Base-by-base conservation (phyloP, 2,888 invertebrate genomes). In the Drosophila quinaria region DNA sequence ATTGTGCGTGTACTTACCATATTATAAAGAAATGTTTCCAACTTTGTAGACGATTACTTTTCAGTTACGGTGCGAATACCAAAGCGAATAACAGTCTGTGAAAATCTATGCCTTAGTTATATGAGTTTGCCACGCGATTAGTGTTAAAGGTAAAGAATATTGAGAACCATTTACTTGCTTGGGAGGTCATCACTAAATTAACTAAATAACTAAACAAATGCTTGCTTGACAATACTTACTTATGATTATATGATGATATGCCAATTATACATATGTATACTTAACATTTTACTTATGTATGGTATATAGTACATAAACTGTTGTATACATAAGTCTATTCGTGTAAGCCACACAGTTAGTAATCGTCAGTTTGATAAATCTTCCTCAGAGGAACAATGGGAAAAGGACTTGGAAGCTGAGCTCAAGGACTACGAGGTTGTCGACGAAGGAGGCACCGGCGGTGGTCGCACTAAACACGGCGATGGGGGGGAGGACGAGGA, bases 401-500 rank as follows among this genome's bases (percentile, higher is more conserved):
- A 98, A 94, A 97, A 97, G 92, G 98, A 98, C 93, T 94, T 98
- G 91, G 98, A 98, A 92, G 97, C 97, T 54, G 98, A 98, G 93
- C 94, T 98, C 84, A 97, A 97, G 93, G 98, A 98, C 92, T 98
- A 97, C 93, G 98, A 98, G 93, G 97, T 98, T 83, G 97, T 98
- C 46, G 94, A 94, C 70, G 94, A 94, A 79, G 93, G 94, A 67
- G 90, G 85, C 69, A 85, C 82, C 47, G 77, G 76, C 33, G 67
- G 73, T 11, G 74, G 72, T 13, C 63, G 70, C 31, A 68, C 44
- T 25, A 62, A 69, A 62, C 44, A 52, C 49, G 41, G 17, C 41
- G 31, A 54, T 19, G 68, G 39, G 33, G 70, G 71, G 19, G 79
- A 71, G 37, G 86, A 79, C 31, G 81, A 86, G 60, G 91, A 91